phyloP scores from a whole-genome alignment of 2,113 vertebrate species.

The Rafetus swinhoei region DNA sequence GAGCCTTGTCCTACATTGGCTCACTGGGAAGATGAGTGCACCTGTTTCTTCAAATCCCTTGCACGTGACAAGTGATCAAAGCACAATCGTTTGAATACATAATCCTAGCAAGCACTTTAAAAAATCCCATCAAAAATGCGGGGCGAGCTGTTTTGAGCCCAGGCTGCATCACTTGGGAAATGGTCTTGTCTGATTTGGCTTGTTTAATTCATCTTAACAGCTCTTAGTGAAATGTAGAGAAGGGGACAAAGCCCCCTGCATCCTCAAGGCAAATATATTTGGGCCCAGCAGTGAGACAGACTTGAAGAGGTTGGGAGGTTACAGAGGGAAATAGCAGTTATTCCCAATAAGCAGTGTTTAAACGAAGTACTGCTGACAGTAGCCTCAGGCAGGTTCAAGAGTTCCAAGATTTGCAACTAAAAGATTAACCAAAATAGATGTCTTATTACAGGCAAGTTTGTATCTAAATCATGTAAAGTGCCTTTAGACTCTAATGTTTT shows the following conservation, averaged over 20 bases:
- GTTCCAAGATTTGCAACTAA: constrained; percentile 74
- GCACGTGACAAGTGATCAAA: background rate
- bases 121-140: fast-evolving
- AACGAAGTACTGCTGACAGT: constrained; percentile 76
- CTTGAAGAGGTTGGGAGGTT: constrained; percentile 72
- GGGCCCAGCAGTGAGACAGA: constrained; percentile 67
- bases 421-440: constrained; percentile 77
- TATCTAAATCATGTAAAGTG: constrained; percentile 76
- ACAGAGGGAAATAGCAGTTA: constrained; percentile 70
- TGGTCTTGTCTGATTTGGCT: constrained; percentile 50
- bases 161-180: constrained; percentile 15
- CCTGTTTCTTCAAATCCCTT: background rate
- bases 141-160: background rate
- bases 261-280: constrained; percentile 74
- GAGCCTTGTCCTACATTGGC: fast-evolving
- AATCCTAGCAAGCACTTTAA: fast-evolving
- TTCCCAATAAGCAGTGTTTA: constrained; percentile 74
- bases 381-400: constrained; percentile 75
- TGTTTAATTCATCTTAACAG: constrained; percentile 56
- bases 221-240: background rate
- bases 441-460: constrained; percentile 74
- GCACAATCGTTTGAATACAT: fast-evolving
- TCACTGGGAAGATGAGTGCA: background rate
- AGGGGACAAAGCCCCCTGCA: background rate
- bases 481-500: constrained; percentile 68